Conservation (phyloP, 2,113 vertebrate genomes). For the Heterocephalus glaber region DNA sequence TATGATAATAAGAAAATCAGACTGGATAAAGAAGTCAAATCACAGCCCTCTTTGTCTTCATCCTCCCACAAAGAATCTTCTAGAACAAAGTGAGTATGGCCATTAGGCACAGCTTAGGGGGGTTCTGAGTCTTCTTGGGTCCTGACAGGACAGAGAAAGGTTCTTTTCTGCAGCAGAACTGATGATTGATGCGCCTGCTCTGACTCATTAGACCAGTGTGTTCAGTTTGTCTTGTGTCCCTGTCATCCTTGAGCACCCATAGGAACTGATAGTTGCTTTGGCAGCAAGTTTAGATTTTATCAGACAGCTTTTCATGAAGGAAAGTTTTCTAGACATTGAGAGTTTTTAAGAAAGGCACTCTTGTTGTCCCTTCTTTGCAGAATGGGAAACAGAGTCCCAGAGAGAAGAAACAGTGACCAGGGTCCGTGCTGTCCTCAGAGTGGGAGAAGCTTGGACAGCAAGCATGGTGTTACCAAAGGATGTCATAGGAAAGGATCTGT, state of each 20-base stretch:
- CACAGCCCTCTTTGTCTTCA: conserved; percentile 20
- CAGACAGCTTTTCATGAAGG: not conserved
- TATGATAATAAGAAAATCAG: conserved; percentile 66
- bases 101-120: accelerated
- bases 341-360: not conserved
- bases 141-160: not conserved
- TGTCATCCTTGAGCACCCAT: not conserved
- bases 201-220: not conserved
- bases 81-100: conserved; percentile 75
- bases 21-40: conserved; percentile 75
- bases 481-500: not conserved
- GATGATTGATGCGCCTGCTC: accelerated
- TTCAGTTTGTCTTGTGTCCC: not conserved
- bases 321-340: not conserved
- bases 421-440: not conserved
- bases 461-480: too few relatives aligned
- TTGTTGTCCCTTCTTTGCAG: not conserved
- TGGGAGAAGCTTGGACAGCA: not conserved
- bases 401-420: not conserved
- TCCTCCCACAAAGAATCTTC: conserved; percentile 74
- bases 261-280: not conserved
- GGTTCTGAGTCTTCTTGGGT: accelerated
- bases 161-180: not conserved
- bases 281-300: not conserved
- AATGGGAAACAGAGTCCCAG: not conserved